phyloP scores from a whole-genome alignment of 2,113 vertebrate species.

The Taurulus bubalis region DNA sequence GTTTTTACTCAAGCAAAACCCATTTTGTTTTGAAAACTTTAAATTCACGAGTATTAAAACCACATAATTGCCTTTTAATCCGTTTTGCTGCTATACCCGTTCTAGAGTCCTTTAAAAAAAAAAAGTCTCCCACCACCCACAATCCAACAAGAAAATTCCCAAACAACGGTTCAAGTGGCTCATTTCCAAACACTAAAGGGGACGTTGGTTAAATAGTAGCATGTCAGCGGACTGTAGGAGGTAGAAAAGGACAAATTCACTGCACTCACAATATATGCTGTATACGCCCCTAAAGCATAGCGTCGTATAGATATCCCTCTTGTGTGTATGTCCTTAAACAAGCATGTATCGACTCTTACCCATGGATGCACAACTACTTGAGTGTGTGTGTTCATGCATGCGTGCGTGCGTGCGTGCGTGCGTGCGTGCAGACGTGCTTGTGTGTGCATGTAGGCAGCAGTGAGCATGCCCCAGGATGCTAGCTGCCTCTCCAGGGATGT shows the following conservation, averaged over 20 bases:
- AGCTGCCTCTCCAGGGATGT: constrained; percentile 65
- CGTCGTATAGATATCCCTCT: constrained; percentile 10
- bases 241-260: not conserved
- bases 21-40: not conserved
- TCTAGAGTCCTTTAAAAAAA: not conserved
- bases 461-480: constrained; percentile 56
- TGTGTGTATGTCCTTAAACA: constrained; percentile 34
- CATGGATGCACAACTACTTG: constrained; percentile 7
- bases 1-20: not conserved
- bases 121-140: not conserved
- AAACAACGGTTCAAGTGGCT: not conserved
- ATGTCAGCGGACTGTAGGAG: not conserved
- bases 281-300: not conserved
- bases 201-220: not conserved
- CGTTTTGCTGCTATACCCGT: not conserved
- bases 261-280: not conserved
- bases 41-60: not conserved
- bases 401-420: not conserved
- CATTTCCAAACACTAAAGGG: not conserved
- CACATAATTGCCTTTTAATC: not conserved
- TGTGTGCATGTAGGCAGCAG: constrained; percentile 28
- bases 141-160: not conserved
- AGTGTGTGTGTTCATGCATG: constrained; percentile 8
- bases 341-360: constrained; percentile 6
- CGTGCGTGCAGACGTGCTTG: not conserved